A percentile compares a stretch with the other conserved stretches of the same genome.
These are phyloP conservation scores for Steinernema khuongi DNA, from an alignment of 1,140 invertebrate genomes.

Conservation along the genomic window DNA sequence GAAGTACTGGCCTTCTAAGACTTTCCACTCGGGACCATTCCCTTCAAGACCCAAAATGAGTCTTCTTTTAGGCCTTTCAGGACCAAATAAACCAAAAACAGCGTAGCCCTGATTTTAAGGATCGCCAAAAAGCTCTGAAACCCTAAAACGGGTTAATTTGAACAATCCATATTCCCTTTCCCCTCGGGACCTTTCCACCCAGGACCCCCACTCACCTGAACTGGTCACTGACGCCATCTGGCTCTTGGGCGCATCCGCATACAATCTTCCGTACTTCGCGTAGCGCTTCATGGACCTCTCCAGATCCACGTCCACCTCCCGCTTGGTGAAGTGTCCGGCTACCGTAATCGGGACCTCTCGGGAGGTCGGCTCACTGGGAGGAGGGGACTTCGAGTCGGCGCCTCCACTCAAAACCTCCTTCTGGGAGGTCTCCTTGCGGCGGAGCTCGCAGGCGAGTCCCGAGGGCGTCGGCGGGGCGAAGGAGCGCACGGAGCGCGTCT, in stretches of 20 bases:
- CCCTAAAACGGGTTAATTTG: too few species aligned
- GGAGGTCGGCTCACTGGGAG: neutral
- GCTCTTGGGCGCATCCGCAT: neutral
- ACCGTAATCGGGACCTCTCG: neutral
- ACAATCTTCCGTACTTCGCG: neutral
- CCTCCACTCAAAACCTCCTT: neutral
- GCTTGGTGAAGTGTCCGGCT: neutral
- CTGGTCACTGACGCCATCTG: neutral
- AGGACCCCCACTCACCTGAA: too few species aligned
- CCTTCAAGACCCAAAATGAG: too few species aligned
- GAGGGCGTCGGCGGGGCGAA: neutral
- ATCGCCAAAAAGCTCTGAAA: too few species aligned
- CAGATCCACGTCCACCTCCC: neutral
- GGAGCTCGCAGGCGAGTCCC: neutral
- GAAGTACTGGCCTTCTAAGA: too few species aligned
- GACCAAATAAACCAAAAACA: too few species aligned
- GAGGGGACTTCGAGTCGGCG: neutral
- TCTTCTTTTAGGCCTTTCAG: too few species aligned
- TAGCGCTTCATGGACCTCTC: constrained; percentile 1
- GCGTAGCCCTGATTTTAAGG: too few species aligned
- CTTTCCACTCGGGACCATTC: too few species aligned
- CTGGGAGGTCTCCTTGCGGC: neutral
- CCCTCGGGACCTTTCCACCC: too few species aligned
- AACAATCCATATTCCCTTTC: neutral
- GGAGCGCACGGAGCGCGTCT: neutral